Conservation (phyloP, 2,797 vertebrate species). For the Tinamus major region DNA sequence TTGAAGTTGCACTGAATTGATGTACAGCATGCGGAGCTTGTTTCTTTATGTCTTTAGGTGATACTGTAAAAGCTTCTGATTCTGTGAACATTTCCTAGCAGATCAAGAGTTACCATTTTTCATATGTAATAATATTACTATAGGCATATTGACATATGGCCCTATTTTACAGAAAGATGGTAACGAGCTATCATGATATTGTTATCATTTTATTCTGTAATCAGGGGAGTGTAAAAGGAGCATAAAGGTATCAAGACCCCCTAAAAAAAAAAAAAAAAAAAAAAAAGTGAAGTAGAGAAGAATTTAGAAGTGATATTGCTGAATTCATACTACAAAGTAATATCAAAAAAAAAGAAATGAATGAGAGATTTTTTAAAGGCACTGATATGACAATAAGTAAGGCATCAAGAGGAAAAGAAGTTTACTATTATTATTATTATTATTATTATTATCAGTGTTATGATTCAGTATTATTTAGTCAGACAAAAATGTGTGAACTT, state of each 20-base stretch:
- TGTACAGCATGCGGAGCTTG: background rate
- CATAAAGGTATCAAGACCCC: background rate
- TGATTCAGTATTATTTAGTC: background rate
- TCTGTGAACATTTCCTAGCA: background rate
- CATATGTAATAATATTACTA: background rate
- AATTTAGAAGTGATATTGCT: background rate
- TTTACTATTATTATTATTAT: too few species aligned
- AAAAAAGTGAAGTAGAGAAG: background rate
- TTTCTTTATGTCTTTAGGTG: background rate
- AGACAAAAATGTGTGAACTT: background rate
- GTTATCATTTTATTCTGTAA: background rate
- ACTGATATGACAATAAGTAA: too few species aligned
- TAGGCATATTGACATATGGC: background rate
- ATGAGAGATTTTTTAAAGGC: too few species aligned
- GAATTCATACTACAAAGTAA: background rate
- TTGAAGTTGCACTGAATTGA: background rate
- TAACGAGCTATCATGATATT: background rate
- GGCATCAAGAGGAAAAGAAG: too few species aligned
- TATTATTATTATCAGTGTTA: background rate
- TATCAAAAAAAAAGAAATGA: too few species aligned
- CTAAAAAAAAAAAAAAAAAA: too few species aligned
- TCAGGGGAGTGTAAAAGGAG: background rate
- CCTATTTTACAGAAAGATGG: background rate
- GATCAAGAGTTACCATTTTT: background rate
- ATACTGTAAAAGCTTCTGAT: background rate